A percentile compares a stretch with the other conserved stretches of the same genome.
Evolutionary conservation across 2,797 vertebrate genomes (phyloP).

Genomic region (Hybognathus amarus): DNA sequence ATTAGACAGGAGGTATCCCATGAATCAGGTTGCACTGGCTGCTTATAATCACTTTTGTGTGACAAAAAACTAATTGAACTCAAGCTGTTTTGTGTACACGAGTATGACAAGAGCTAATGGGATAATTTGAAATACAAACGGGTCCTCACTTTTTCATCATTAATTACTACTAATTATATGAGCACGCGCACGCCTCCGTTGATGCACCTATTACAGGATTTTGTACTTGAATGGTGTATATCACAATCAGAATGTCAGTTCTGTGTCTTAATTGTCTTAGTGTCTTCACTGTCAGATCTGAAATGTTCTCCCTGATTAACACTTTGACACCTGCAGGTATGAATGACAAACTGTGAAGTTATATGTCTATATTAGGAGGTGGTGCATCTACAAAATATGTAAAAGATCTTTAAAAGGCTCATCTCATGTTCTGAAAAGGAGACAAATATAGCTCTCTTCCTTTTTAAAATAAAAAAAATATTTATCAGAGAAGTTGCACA

Average conservation of each 20-base stretch:
- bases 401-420: neutral
- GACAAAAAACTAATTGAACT: constrained; percentile 95
- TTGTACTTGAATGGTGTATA: constrained; percentile 66
- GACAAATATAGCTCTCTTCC: neutral
- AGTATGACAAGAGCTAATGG: constrained; percentile 99
- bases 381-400: neutral
- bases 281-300: constrained; percentile 2
- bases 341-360: neutral
- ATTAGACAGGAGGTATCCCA: constrained; percentile 60
- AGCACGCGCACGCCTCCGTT: constrained; percentile 91
- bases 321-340: constrained; percentile 16
- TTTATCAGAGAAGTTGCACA: neutral
- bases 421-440: neutral
- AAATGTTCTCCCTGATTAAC: constrained; percentile 2
- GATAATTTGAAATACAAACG: constrained; percentile 99
- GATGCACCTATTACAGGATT: constrained; percentile 69
- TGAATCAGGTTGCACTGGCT: constrained; percentile 65
- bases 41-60: constrained; percentile 88
- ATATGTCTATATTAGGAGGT: neutral
- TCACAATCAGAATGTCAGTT: constrained; percentile 47
- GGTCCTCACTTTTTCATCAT: constrained; percentile 98
- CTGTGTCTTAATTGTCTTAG: constrained; percentile 32
- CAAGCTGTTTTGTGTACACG: constrained; percentile 98
- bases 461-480: neutral
- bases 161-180: constrained; percentile 99